These are phyloP conservation scores for Siniperca scherzeri DNA, from an alignment of 2,797 vertebrate species.

Conservation along the genomic window DNA sequence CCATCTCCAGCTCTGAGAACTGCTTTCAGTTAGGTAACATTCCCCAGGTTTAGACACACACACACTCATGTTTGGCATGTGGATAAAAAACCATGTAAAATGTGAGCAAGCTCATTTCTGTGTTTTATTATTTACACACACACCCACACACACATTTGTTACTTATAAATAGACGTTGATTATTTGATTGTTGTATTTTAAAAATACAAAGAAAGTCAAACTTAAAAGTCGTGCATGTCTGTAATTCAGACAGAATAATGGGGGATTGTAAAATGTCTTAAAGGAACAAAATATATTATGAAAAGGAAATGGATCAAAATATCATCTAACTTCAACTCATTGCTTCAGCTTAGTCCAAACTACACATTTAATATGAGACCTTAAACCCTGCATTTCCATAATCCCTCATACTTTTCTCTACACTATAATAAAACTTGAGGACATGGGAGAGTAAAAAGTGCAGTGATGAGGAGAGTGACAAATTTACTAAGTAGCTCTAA, in stretches of 20 bases:
- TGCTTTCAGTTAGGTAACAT: constrained; percentile 42
- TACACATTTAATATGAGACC: constrained; percentile 36
- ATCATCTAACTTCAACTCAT: constrained; percentile 11
- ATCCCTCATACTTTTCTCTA: constrained; percentile 45
- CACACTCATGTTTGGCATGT: not conserved
- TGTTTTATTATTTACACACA: constrained; percentile 14
- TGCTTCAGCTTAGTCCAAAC: constrained; percentile 24
- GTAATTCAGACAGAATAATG: not conserved
- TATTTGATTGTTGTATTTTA: not conserved
- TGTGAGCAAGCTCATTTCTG: not conserved
- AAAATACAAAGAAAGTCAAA: not conserved
- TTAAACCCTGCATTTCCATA: constrained; percentile 54
- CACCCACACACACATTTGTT: not conserved
- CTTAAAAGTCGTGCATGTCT: not conserved
- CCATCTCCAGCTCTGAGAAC: constrained; percentile 41
- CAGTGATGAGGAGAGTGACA: constrained; percentile 37
- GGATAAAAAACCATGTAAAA: not conserved
- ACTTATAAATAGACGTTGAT: not conserved
- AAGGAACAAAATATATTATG: constrained; percentile 6
- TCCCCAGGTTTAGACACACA: constrained; percentile 14
- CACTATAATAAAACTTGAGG: constrained; percentile 38
- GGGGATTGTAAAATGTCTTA: not conserved
- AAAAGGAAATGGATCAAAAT: constrained; percentile 26
- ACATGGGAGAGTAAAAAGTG: constrained; percentile 18
- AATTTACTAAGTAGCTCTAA: constrained; percentile 21